phyloP scores from a whole-genome alignment of 2,888 invertebrate species.

The Frankliniella intonsa region DNA sequence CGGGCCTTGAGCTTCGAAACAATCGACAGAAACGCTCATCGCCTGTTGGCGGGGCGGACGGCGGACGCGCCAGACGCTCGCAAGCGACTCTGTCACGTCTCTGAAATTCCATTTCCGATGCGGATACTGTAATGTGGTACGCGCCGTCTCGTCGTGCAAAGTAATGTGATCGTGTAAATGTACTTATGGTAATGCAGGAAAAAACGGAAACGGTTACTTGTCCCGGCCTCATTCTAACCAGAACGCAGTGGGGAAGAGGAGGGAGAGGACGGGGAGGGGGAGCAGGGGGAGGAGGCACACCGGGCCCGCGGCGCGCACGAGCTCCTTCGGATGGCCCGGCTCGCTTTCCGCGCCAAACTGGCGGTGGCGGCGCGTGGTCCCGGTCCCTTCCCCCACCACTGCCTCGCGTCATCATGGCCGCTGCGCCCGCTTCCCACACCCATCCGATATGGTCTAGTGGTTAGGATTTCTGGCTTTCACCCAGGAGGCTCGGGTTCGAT shows the following conservation, averaged over 20 bases:
- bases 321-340: not conserved
- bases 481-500: slow-evolving; percentile 69
- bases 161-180: not conserved
- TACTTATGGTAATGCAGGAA: not conserved
- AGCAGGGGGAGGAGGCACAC: not conserved
- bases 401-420: not conserved
- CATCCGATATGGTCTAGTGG: slow-evolving; percentile 56
- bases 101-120: not conserved
- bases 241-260: not conserved
- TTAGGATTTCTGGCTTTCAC: slow-evolving; percentile 59
- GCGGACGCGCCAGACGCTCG: not conserved
- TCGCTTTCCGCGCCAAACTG: not conserved
- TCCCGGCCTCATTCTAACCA: too few species aligned
- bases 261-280: not conserved
- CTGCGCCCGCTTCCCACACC: not conserved
- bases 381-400: not conserved
- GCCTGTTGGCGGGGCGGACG: too few species aligned
- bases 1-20: not conserved
- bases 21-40: not conserved
- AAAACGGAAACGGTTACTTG: too few species aligned
- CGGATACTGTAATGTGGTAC: not conserved
- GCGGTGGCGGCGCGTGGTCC: not conserved
- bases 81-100: not conserved
- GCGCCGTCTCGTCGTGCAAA: not conserved
- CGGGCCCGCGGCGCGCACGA: not conserved